Conservation (phyloP, 1,140 invertebrate species). For the Brachionus manjavacas region DNA sequence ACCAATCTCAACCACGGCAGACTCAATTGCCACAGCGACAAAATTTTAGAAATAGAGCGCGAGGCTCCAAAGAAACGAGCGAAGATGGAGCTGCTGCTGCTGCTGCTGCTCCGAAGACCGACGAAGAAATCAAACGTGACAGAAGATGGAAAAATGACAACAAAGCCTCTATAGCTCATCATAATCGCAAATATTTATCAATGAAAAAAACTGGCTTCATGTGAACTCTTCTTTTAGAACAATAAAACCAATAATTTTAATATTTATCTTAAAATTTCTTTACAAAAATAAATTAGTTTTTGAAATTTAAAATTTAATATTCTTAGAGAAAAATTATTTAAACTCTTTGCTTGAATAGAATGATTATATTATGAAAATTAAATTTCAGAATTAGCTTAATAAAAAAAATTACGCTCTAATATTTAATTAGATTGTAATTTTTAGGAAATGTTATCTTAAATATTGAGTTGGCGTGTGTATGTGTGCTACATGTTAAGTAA, state of each 20-base stretch:
- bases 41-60: slow-evolving; percentile 13
- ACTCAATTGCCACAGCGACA: background rate
- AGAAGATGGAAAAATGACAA: slow-evolving; percentile 41
- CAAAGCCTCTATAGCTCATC: slow-evolving; percentile 30
- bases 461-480: background rate
- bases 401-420: background rate
- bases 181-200: slow-evolving; percentile 38
- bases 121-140: slow-evolving; percentile 36
- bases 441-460: background rate
- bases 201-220: slow-evolving; percentile 25
- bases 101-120: background rate
- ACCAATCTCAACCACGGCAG: background rate
- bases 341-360: background rate
- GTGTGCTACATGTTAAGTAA: background rate
- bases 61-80: background rate
- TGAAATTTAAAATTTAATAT: background rate
- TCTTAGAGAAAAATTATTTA: background rate
- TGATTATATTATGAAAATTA: background rate
- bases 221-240: background rate
- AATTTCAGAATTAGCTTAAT: background rate
- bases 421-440: background rate
- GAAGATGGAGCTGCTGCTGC: background rate
- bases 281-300: background rate
- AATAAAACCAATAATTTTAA: background rate
- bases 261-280: background rate